Conservation (phyloP, 2,888 invertebrate genomes). For the Drosophila neutralis region DNA sequence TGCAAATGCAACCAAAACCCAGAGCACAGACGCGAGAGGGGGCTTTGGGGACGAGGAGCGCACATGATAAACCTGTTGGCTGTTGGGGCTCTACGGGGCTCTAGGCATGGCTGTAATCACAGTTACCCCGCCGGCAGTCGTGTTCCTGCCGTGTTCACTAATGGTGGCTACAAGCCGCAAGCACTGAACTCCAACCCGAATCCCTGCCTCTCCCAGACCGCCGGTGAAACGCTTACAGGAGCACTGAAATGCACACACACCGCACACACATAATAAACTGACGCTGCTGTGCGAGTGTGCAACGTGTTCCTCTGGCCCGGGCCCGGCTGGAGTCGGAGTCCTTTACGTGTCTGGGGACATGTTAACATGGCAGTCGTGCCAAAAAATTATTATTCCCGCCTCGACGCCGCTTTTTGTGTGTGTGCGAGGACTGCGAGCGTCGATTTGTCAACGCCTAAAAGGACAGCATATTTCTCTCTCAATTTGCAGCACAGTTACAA, state of each 20-base stretch:
- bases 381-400: conserved; percentile 83
- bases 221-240: conserved; percentile 53
- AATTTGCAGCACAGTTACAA: conserved; percentile 40
- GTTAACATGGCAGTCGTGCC: conserved; percentile 84
- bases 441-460: conserved; percentile 82
- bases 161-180: conserved; percentile 84
- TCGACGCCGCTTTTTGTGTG: conserved; percentile 71
- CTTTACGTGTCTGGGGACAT: conserved; percentile 81
- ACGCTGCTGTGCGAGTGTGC: conserved; percentile 52
- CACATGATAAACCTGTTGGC: conserved; percentile 65
- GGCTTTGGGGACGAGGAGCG: conserved; percentile 5
- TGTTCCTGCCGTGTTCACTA: conserved; percentile 78
- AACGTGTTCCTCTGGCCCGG: conserved; percentile 46
- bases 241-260: conserved; percentile 70
- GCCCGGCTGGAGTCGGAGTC: conserved; percentile 34
- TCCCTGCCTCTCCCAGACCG: conserved; percentile 38
- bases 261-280: conserved; percentile 68
- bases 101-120: conserved; percentile 65
- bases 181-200: conserved; percentile 58
- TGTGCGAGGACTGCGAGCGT: conserved; percentile 49
- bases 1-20: conserved; percentile 64
- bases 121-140: conserved; percentile 53
- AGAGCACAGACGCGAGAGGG: neutral
- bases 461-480: conserved; percentile 78
- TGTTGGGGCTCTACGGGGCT: conserved; percentile 41